phyloP scores from a whole-genome alignment of 2,113 vertebrate genomes.

The Elephas maximus region DNA sequence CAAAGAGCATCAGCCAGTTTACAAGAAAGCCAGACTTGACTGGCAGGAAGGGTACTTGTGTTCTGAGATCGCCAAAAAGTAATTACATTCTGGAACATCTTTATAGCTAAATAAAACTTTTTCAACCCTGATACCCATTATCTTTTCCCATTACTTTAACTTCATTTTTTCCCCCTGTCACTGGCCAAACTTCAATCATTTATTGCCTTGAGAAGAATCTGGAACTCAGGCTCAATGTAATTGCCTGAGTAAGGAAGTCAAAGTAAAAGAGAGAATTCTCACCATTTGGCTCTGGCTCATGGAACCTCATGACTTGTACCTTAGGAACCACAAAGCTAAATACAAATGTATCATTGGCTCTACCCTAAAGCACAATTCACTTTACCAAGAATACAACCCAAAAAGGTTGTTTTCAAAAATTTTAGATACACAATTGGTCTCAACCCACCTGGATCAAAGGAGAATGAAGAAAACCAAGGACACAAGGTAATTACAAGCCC shows the following conservation, averaged over 20 bases:
- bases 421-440: not conserved
- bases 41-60: not conserved
- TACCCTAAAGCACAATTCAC: not conserved
- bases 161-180: slow-evolving; percentile 46
- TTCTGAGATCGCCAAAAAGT: not conserved
- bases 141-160: slow-evolving; percentile 48
- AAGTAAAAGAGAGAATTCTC: not conserved
- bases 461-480: too few species aligned
- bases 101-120: slow-evolving; percentile 53
- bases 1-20: not conserved
- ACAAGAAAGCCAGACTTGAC: not conserved
- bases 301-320: not conserved
- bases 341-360: not conserved
- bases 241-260: slow-evolving; percentile 16
- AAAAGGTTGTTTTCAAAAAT: not conserved
- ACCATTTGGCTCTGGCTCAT: not conserved
- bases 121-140: slow-evolving; percentile 25
- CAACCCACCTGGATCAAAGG: too few species aligned
- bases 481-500: too few species aligned
- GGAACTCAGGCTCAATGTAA: slow-evolving; percentile 28
- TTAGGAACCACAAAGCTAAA: slow-evolving; percentile 38
- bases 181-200: slow-evolving; percentile 30
- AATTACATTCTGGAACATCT: slow-evolving; percentile 25
- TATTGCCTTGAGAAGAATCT: slow-evolving; percentile 52
- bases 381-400: not conserved